A percentile compares a stretch with the other conserved stretches of the same genome.
Evolutionary conservation across 2,113 vertebrate species (phyloP).

Genomic region (Tauraco erythrolophus): DNA sequence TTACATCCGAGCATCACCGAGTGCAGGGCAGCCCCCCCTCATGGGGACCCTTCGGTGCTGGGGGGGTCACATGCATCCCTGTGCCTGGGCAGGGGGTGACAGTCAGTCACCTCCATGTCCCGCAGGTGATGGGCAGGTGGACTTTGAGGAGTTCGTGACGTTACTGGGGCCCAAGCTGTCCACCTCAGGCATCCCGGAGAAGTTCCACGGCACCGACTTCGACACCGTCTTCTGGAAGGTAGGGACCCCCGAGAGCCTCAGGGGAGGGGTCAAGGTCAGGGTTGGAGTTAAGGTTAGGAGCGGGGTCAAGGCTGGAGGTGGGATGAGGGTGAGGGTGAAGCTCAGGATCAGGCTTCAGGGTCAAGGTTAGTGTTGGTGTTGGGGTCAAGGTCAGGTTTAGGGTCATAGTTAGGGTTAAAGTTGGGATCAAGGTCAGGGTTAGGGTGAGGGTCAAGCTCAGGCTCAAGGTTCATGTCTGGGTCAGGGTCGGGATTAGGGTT

Average conservation of each 20-base stretch:
- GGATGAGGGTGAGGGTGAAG: no score
- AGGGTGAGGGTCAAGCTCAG: not conserved
- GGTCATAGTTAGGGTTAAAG: no score
- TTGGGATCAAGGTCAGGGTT: not conserved
- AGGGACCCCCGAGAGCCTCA: not conserved
- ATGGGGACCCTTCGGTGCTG: not conserved
- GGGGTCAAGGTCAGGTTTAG: not conserved
- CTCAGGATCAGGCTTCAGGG: no score
- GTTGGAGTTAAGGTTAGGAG: no score
- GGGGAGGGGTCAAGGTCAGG: fast-evolving
- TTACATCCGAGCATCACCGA: not conserved
- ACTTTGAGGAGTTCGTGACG: constrained; percentile 98
- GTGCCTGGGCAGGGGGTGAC: not conserved
- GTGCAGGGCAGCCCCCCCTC: no score
- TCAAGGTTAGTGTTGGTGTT: not conserved
- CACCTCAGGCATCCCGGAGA: constrained; percentile 92
- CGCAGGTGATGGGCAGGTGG: constrained; percentile 93
- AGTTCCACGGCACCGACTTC: constrained; percentile 93
- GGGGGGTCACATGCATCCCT: fast-evolving
- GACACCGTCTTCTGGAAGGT: constrained; percentile 99
- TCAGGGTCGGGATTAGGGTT: not conserved
- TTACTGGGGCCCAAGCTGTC: constrained; percentile 94
- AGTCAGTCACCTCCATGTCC: fast-evolving
- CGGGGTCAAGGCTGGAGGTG: no score
- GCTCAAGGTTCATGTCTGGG: not conserved